Evolutionary conservation across 2,113 vertebrate species (phyloP).

Genomic region (Burhinus oedicnemus): DNA sequence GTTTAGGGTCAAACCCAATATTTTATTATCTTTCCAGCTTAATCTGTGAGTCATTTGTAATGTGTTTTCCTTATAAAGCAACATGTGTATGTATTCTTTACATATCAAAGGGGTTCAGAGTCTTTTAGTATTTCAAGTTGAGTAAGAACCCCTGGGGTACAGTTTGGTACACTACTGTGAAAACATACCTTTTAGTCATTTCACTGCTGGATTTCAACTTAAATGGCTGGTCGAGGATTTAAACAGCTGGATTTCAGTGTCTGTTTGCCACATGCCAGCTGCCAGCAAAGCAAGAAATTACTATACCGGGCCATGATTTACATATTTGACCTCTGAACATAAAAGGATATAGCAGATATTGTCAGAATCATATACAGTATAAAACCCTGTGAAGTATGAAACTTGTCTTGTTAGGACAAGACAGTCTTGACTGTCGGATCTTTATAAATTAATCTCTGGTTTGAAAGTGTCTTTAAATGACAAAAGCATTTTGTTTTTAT

Average conservation of each 20-base stretch:
- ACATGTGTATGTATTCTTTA: not conserved
- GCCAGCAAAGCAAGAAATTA: not conserved
- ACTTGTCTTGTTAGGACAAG: not conserved
- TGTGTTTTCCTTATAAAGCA: not conserved
- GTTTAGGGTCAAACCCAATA: not conserved
- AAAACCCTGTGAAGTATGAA: not conserved
- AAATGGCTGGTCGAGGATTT: not conserved
- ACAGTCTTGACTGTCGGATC: not conserved
- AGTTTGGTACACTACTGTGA: slow-evolving; percentile 22
- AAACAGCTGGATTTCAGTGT: slow-evolving; percentile 31
- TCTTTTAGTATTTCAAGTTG: not conserved
- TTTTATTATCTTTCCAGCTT: not conserved
- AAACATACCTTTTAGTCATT: slow-evolving; percentile 16
- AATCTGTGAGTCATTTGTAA: not conserved
- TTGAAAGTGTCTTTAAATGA: not conserved
- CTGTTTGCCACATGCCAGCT: slow-evolving; percentile 2
- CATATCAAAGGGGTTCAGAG: not conserved
- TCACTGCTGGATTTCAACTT: not conserved
- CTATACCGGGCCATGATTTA: not conserved
- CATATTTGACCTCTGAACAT: slow-evolving; percentile 9
- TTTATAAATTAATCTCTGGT: slow-evolving; percentile 17
- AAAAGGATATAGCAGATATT: not conserved
- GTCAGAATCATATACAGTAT: not conserved
- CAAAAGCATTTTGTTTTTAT: not conserved
- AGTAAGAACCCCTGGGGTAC: not conserved